These are phyloP conservation scores for Magallana nippona DNA, from an alignment of 2,888 invertebrate species.

Conservation along the genomic window DNA sequence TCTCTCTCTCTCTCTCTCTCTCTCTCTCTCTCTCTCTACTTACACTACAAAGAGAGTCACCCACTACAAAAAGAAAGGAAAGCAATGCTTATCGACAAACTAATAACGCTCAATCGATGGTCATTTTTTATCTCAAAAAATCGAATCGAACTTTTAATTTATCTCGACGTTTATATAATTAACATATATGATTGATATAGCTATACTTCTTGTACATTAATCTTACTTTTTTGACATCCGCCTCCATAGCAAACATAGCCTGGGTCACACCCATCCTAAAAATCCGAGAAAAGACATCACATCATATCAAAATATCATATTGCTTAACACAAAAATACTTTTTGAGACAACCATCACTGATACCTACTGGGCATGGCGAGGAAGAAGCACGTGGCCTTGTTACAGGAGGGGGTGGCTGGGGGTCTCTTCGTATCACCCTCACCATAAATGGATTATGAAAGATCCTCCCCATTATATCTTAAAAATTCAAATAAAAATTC, in stretches of 20 bases:
- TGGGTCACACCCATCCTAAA: not conserved
- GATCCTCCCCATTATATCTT: not conserved
- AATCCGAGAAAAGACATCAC: not conserved
- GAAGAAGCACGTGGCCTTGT: not conserved
- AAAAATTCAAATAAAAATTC: not conserved
- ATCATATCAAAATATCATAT: no score
- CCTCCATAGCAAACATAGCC: slow-evolving; percentile 16
- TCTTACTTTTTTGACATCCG: slow-evolving; percentile 20
- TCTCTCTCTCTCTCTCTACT: slow-evolving; percentile 4
- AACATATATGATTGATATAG: no score
- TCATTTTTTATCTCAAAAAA: no score
- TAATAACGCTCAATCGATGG: not conserved
- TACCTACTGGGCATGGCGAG: not conserved
- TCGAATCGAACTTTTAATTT: no score
- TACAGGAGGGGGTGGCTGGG: not conserved
- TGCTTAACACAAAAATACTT: no score
- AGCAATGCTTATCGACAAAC: not conserved
- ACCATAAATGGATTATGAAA: slow-evolving; percentile 19
- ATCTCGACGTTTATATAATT: no score
- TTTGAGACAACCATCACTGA: not conserved
- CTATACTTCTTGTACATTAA: no score
- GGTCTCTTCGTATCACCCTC: not conserved
- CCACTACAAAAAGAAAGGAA: not conserved
- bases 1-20: no score
- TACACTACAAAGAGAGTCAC: slow-evolving; percentile 10